These are phyloP conservation scores for Ostrea edulis DNA, from an alignment of 1,140 invertebrate genomes.

Conservation along the genomic window DNA sequence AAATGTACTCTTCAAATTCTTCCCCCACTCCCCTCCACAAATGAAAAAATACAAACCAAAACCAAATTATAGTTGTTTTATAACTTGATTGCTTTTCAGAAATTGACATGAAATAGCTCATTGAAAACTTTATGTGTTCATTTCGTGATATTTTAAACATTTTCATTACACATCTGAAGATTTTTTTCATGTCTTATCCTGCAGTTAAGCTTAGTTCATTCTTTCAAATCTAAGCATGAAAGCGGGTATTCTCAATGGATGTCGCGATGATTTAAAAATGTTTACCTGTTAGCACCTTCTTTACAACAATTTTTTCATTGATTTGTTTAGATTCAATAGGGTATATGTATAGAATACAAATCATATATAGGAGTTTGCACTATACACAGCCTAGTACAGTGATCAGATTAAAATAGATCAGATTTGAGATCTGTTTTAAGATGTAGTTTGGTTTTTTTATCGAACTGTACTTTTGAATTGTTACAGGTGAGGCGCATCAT, in stretches of 20 bases:
- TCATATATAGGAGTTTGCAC: neutral
- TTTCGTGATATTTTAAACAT: slow-evolving; percentile 14
- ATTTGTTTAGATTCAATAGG: slow-evolving; percentile 1
- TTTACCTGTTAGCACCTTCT: neutral
- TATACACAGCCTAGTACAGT: neutral
- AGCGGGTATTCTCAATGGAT: slow-evolving; percentile 6
- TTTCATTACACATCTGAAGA: slow-evolving; percentile 24
- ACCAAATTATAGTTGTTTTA: too few relatives aligned
- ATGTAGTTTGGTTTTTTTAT: neutral
- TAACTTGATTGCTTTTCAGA: neutral
- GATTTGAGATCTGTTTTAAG: neutral
- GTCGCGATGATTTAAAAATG: slow-evolving; percentile 32
- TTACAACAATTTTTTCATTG: slow-evolving; percentile 29
- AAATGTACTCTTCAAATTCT: too few relatives aligned
- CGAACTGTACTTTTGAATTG: neutral
- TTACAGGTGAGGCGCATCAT: neutral
- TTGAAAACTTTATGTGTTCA: slow-evolving; percentile 15
- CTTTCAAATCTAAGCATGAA: slow-evolving; percentile 17
- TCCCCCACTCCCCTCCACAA: neutral
- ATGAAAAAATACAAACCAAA: too few relatives aligned
- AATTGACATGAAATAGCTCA: neutral
- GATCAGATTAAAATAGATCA: slow-evolving; percentile 5
- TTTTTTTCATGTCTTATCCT: slow-evolving; percentile 29
- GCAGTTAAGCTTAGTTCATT: slow-evolving; percentile 22
- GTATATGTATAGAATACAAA: neutral